phyloP scores from a whole-genome alignment of 2,797 vertebrate species.

The Megalops cyprinoides region DNA sequence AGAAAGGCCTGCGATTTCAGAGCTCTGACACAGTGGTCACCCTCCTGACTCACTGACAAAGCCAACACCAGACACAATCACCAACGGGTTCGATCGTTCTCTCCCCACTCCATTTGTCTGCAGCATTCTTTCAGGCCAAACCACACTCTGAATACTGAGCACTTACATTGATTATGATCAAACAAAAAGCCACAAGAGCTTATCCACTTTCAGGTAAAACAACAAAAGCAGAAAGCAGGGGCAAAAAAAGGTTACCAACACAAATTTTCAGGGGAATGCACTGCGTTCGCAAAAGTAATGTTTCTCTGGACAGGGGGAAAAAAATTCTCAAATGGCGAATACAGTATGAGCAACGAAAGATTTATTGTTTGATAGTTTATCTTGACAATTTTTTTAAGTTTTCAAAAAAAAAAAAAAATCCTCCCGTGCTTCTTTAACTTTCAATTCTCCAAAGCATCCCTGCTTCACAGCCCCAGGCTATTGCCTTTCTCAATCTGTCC shows the following conservation, averaged over 20 bases:
- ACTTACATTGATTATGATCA: conserved; percentile 30
- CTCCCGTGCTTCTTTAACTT: conserved; percentile 94
- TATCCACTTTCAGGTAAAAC: background rate
- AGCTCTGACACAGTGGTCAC: background rate
- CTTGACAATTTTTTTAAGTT: conserved; percentile 34
- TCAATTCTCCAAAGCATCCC: conserved; percentile 93
- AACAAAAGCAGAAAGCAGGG: background rate
- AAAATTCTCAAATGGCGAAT: conserved; percentile 14
- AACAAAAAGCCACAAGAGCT: background rate
- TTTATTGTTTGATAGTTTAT: conserved; percentile 41
- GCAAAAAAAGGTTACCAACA: background rate
- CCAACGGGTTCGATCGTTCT: background rate
- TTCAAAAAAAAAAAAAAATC: conserved; percentile 68
- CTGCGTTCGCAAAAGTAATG: background rate
- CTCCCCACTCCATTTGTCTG: conserved; percentile 8
- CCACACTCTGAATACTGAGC: background rate
- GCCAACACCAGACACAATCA: conserved; percentile 1
- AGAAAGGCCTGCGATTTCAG: background rate
- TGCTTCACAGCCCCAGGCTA: conserved; percentile 97
- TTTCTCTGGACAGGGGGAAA: background rate
- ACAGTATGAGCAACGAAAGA: conserved; percentile 26
- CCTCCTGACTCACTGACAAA: no score
- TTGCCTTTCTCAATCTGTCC: conserved; percentile 99
- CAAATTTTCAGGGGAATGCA: background rate
- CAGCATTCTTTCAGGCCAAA: conserved; percentile 1